Evolutionary conservation across 1,140 invertebrate species (phyloP).

Genomic region (Galleria mellonella): DNA sequence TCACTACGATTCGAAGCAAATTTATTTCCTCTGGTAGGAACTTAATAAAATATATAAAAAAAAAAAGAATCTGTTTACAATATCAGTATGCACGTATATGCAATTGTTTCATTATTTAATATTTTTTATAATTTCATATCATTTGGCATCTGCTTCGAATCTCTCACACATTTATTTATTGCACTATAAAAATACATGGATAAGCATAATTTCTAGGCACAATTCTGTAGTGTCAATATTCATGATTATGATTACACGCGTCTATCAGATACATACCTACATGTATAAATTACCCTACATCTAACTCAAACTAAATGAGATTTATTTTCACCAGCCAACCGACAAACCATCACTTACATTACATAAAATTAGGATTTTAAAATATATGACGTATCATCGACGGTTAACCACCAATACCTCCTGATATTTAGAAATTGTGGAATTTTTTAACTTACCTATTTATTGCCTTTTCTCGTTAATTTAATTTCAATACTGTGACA

Average conservation of each 20-base stretch:
- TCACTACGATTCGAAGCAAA: constrained; percentile 57
- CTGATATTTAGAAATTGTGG: no score
- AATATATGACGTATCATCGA: no score
- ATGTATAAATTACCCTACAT: constrained; percentile 30
- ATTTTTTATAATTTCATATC: neutral
- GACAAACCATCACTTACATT: neutral
- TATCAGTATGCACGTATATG: no score
- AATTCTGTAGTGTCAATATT: constrained; percentile 64
- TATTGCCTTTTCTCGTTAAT: no score
- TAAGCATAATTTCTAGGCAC: constrained; percentile 70
- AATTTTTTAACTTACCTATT: no score
- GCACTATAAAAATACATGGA: constrained; percentile 67
- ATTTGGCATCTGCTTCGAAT: constrained; percentile 31
- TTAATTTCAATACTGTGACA: no score
- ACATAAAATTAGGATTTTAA: neutral
- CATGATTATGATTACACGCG: constrained; percentile 54
- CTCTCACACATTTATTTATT: constrained; percentile 35
- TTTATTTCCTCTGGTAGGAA: constrained; percentile 4
- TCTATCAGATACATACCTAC: constrained; percentile 27
- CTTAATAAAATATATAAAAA: constrained; percentile 7
- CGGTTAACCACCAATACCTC: no score
- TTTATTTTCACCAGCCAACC: constrained; percentile 8
- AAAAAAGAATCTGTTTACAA: no score
- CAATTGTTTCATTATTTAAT: no score
- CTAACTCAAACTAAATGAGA: constrained; percentile 29